Base-by-base conservation (phyloP, 1,140 invertebrate genomes). In the Brachionus asplanchnoidis region DNA sequence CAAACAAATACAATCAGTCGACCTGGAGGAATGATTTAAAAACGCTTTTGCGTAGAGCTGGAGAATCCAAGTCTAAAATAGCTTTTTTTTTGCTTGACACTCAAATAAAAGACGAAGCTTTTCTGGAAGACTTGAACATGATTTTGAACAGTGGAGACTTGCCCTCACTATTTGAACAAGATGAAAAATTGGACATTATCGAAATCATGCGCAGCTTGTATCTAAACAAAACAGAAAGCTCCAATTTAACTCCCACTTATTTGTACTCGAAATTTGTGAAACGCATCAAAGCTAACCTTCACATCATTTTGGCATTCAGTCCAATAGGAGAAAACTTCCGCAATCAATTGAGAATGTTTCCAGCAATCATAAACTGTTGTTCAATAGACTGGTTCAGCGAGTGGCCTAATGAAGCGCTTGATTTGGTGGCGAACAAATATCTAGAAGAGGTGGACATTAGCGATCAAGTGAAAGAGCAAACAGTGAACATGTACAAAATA, bases 1-100 rank as follows among this genome's bases (percentile, higher is more conserved):
- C 93, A 78, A 93, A 95, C 88, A 93, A 92, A 40, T 97, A 98
- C 88, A 93, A 93, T 1, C 90, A 92, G 9, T 91, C 90, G 44
- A 95, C 97, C 87, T 98, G 96, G 95, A 92, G 94, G 86, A 95
- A 97, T 87, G 95, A 97, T 88, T 89, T 98, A 7, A 95, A 96
- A 87, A 90, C 88, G 17, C 93, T 97, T 79, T 89, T 97, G 70
- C 92, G 91, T 86, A 94, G 94, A 89, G 93, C 94, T 3, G 95
- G 94, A 82, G 92, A 93, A 14, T 92, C 93, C 1, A 93, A 95
- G 23, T 86, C 87, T 8, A 88, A 87, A 8, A 88, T 86, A 36
- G 88, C 89, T 40, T 90, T 90, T 86, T 84, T 90, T 60, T 90
- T 90, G 86, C 88, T 88, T 2, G 89, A 90, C 82, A 88, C 89